phyloP scores from a whole-genome alignment of 2,888 invertebrate species.

The Microplitis manilae region DNA sequence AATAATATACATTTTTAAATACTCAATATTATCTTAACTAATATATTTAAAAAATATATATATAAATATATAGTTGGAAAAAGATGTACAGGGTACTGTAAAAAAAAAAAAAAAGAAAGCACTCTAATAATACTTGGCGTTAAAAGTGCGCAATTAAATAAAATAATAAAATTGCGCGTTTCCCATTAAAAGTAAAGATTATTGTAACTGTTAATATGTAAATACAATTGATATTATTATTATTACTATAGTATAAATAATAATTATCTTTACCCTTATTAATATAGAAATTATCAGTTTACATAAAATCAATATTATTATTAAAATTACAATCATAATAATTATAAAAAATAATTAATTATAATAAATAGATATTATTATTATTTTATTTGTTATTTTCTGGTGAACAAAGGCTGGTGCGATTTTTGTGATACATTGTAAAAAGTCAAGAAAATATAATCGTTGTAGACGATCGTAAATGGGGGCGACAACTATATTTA shows the following conservation, averaged over 20 bases:
- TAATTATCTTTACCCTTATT: neutral
- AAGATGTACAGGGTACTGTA: neutral
- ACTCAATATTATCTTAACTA: neutral
- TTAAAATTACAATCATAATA: slow-evolving; percentile 2
- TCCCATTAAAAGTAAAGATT: neutral
- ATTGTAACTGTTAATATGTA: neutral
- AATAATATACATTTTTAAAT: neutral
- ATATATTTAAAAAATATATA: neutral
- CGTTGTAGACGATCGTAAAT: slow-evolving; percentile 7
- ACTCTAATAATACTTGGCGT: too few relatives aligned
- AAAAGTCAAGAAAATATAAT: slow-evolving; percentile 54
- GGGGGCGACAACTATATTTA: slow-evolving; percentile 36
- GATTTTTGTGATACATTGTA: slow-evolving; percentile 71
- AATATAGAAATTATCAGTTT: neutral
- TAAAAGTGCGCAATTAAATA: too few relatives aligned
- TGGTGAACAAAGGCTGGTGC: slow-evolving; percentile 69
- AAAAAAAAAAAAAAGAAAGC: neutral
- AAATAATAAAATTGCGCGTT: neutral
- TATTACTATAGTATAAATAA: slow-evolving; percentile 1
- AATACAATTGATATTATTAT: slow-evolving; percentile 18
- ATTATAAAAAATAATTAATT: slow-evolving; percentile 28
- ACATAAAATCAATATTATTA: slow-evolving; percentile 1
- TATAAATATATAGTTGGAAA: neutral
- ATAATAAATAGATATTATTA: slow-evolving; percentile 20
- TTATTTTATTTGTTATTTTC: slow-evolving; percentile 58